phyloP scores from a whole-genome alignment of 1,140 invertebrate genomes.

The Magallana ariakensis region DNA sequence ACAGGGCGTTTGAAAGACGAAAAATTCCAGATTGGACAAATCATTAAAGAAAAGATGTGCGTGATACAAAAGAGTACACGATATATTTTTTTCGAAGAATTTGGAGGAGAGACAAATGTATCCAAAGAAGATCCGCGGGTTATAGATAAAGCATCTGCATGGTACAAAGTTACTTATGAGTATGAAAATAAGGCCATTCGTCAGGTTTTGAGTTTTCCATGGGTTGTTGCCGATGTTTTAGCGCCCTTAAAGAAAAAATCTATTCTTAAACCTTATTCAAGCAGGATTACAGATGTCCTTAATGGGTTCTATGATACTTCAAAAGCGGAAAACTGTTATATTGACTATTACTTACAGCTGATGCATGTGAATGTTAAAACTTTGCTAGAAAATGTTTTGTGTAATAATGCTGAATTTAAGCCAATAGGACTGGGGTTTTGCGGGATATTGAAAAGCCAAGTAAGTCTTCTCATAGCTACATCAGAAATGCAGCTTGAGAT shows the following conservation, averaged over 20 bases:
- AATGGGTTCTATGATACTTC: too few species aligned
- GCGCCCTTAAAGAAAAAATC: background rate
- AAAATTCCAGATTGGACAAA: constrained; percentile 34
- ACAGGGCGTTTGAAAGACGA: constrained; percentile 37
- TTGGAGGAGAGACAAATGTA: constrained; percentile 15
- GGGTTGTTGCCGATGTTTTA: constrained; percentile 18
- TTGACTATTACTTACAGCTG: too few species aligned
- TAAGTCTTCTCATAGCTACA: too few species aligned
- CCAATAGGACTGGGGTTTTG: too few species aligned
- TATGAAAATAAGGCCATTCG: background rate
- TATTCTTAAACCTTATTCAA: too few species aligned
- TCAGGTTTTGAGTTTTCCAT: constrained; percentile 41
- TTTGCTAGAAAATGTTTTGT: background rate
- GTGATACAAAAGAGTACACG: background rate
- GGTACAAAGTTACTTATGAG: constrained; percentile 39
- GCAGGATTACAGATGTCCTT: too few species aligned
- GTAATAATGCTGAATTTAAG: background rate
- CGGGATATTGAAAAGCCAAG: too few species aligned
- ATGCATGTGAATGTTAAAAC: background rate
- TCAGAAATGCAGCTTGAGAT: too few species aligned
- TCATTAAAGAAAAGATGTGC: constrained; percentile 39
- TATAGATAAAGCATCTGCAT: constrained; percentile 39
- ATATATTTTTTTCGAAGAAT: constrained; percentile 39
- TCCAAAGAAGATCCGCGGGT: background rate
- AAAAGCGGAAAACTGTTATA: background rate